phyloP scores from a whole-genome alignment of 2,113 vertebrate genomes.

The Calypte anna region DNA sequence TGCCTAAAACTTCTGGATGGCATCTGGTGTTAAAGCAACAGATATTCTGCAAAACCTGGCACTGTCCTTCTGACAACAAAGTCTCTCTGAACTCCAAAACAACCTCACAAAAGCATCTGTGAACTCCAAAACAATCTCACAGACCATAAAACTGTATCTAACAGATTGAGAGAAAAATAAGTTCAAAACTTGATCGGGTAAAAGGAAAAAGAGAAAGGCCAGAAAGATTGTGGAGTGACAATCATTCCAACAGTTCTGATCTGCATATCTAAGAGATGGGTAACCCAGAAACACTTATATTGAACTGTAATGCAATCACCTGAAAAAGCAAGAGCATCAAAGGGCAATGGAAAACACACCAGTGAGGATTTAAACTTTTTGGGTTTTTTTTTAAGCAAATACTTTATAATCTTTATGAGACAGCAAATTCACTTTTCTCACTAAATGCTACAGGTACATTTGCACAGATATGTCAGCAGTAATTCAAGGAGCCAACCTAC shows the following conservation, averaged over 20 bases:
- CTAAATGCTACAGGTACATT: not conserved
- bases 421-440: not conserved
- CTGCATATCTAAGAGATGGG: not conserved
- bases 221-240: not conserved
- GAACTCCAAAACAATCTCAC: not conserved
- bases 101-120: not conserved
- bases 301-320: not conserved
- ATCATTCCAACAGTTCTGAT: not conserved
- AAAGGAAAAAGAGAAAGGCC: not conserved
- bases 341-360: not conserved
- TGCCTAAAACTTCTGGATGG: not conserved
- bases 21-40: not conserved
- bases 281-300: not conserved
- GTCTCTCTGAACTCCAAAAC: not conserved
- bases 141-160: not conserved
- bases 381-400: not conserved
- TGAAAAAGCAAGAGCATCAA: not conserved
- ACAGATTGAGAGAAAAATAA: not conserved
- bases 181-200: not conserved
- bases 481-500: not conserved
- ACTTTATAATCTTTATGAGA: not conserved
- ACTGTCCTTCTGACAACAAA: not conserved
- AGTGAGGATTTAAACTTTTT: not conserved
- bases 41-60: not conserved
- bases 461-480: not conserved